Base-by-base conservation (phyloP, 35 echinoderm and acorn worm species). In the Nesometra sesokonis region DNA sequence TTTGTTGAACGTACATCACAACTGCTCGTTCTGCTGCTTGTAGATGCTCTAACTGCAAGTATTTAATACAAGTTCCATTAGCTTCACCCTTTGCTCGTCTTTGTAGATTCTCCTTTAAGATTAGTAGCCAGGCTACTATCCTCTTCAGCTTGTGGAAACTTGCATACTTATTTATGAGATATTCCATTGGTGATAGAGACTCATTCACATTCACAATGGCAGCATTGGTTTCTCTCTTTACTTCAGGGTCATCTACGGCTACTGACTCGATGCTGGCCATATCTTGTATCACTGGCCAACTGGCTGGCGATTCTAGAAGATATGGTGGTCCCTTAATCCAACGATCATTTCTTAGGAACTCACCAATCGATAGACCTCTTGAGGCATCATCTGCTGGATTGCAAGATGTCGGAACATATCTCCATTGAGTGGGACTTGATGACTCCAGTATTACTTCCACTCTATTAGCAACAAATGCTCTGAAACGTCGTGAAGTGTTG, bases 401-500 rank as follows among this genome's bases (percentile, higher is more conserved):
- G 33, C 32, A 0, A 47, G 32, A 0, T 36, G 57, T 77, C 0
- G 32, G 32, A 19, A 93, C 91, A 36, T 93, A 88, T n/a, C 36
- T 39, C 91, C 91, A 93, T 47, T 93, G 86, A n/a, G 34, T 5
- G 30, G 80, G 86, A 0, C 67, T 29, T 0, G 52, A 78, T 0
- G 32, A 47, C 13, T 85, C 82, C 31, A 35, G 67, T 21, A 91
- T 86, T 9, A 40, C 46, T 35, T 86, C 81, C 33, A 92, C 47
- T 17, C 91, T 21, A 37, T 92, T 92, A 5, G 87, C 85, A 0
- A 94, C 93, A 32, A 89, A 93, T 21, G 88, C 86, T 0, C 86
- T 80, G 32, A 89, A 89, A 2, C 84, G 37, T 35, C 36, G 21
- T 29, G 31, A 79, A 21, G 90, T 85, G 32, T 90, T 94, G 29